A percentile compares a stretch with the other conserved stretches of the same genome.
These are phyloP conservation scores for Chromoteleia sp. DNA, from an alignment of 2,888 invertebrate species.

Conservation along the genomic window DNA sequence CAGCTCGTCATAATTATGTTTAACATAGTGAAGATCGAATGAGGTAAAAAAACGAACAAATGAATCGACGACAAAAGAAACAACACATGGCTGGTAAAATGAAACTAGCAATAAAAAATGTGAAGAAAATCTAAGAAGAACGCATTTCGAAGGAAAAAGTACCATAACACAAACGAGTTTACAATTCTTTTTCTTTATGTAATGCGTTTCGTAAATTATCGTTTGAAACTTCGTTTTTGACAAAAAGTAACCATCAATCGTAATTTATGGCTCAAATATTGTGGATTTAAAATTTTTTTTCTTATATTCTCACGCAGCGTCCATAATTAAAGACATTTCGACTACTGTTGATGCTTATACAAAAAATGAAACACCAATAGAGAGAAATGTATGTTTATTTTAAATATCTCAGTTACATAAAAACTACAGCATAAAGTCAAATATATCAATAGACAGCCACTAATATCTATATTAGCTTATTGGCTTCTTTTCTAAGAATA, in stretches of 20 bases:
- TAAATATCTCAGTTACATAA: constrained; percentile 12
- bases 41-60: constrained; percentile 13
- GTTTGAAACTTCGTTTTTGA: constrained; percentile 17
- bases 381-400: constrained; percentile 27
- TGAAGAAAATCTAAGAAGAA: constrained; percentile 43
- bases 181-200: constrained; percentile 23
- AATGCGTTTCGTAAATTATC: constrained; percentile 33
- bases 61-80: constrained; percentile 31
- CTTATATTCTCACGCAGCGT: neutral
- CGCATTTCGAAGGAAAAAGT: constrained; percentile 5
- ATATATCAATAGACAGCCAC: neutral
- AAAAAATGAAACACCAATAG: neutral
- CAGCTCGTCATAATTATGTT: constrained; percentile 18
- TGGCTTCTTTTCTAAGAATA: neutral
- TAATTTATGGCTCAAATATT: constrained; percentile 46
- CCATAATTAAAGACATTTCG: constrained; percentile 9
- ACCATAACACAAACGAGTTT: constrained; percentile 28
- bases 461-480: neutral
- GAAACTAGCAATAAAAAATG: constrained; percentile 26
- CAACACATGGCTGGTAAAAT: constrained; percentile 5
- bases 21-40: constrained; percentile 8
- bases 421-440: neutral
- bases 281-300: constrained; percentile 7
- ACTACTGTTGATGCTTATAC: constrained; percentile 12
- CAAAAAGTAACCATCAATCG: constrained; percentile 18